Conservation (phyloP, 2,797 vertebrate species). For the Neoniphon sammara region DNA sequence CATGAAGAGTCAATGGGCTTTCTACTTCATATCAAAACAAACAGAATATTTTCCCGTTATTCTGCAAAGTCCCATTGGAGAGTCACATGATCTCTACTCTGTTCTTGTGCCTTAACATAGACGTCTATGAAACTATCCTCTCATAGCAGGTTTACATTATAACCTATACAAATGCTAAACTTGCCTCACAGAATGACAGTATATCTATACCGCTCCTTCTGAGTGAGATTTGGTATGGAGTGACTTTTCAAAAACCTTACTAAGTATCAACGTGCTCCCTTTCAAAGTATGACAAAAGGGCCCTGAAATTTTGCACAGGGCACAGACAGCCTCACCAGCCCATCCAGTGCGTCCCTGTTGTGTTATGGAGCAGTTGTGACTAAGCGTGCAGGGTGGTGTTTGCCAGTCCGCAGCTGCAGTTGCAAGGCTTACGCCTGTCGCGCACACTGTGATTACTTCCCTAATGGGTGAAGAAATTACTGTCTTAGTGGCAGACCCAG, state of each 20-base stretch:
- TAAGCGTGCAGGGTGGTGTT: slow-evolving; percentile 58
- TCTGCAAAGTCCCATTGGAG: no score
- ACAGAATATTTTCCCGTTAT: no score
- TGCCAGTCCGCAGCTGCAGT: slow-evolving; percentile 77
- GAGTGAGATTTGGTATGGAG: not conserved
- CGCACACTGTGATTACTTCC: slow-evolving; percentile 78
- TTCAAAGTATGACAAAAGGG: not conserved
- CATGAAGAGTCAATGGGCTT: no score
- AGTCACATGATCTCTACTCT: not conserved
- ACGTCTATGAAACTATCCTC: not conserved
- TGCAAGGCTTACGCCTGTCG: slow-evolving; percentile 64
- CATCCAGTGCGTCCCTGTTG: slow-evolving; percentile 44
- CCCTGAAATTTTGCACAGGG: not conserved
- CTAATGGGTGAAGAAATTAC: slow-evolving; percentile 78
- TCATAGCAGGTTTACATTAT: not conserved
- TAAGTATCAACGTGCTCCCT: not conserved
- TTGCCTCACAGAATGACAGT: no score
- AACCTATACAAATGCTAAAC: no score
- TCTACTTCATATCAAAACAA: no score
- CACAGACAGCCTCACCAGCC: slow-evolving; percentile 5
- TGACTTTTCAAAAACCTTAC: not conserved
- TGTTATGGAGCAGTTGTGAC: slow-evolving; percentile 41
- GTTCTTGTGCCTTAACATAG: no score
- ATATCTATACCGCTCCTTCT: no score
- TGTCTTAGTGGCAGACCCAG: slow-evolving; percentile 69